Percentiles rank a stretch among this genome's conserved stretches.
Conservation (phyloP, 2,888 invertebrate species). For the Tridacna crocea region DNA sequence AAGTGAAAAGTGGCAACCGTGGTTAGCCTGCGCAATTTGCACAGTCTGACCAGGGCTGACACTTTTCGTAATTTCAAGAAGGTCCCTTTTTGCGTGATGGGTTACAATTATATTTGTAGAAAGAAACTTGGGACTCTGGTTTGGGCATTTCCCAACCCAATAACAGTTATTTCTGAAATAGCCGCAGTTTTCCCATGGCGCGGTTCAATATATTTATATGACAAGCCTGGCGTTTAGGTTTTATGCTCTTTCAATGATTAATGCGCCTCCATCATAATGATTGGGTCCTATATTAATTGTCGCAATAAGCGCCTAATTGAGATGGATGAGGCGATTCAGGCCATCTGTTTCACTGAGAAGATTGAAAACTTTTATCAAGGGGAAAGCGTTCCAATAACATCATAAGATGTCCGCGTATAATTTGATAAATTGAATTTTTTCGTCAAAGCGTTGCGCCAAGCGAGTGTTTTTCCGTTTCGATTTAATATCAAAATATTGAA, state of each 20-base stretch:
- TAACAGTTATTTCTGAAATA: too few species aligned
- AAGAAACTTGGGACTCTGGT: too few species aligned
- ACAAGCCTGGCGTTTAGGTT: constrained; percentile 17
- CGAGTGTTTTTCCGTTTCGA: constrained; percentile 26
- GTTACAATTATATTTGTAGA: too few species aligned
- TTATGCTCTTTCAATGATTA: constrained; percentile 43
- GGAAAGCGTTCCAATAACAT: constrained; percentile 38
- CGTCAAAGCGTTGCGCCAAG: constrained; percentile 15
- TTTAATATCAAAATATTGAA: constrained; percentile 28
- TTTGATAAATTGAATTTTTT: constrained; percentile 32
- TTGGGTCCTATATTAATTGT: constrained; percentile 52
- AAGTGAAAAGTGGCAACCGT: too few species aligned
- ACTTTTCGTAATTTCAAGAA: too few species aligned
- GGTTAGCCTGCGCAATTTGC: too few species aligned
- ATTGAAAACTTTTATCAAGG: constrained; percentile 53
- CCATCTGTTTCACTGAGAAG: constrained; percentile 56
- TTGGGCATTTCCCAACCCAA: too few species aligned
- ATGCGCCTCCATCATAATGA: constrained; percentile 37
- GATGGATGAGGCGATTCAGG: constrained; percentile 53
- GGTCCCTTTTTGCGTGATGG: too few species aligned
- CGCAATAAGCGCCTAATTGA: constrained; percentile 57
- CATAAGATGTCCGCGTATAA: constrained; percentile 33
- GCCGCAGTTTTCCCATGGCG: not conserved
- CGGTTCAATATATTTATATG: constrained; percentile 16
- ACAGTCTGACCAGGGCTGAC: too few species aligned